Base-by-base conservation (phyloP, 2,888 invertebrate species). In the Aricia artaxerxes region DNA sequence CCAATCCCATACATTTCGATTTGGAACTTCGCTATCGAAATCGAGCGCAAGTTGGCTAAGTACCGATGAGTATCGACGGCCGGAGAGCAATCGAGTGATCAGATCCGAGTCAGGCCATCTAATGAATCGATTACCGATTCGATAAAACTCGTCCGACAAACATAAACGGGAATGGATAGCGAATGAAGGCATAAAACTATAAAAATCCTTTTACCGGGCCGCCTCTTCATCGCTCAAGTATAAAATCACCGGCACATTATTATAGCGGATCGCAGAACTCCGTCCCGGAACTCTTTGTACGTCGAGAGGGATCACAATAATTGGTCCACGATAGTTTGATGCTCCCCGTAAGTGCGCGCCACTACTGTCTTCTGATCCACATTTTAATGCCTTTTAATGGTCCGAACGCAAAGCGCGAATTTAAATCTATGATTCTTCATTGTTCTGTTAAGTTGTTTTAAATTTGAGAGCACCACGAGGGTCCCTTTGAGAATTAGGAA, bases 161-260 rank as follows among this genome's bases (percentile, higher is more conserved):
- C 82, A 81, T 64, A 79, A 79, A 75, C 79, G 61, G 75, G 61
- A 81, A 81, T 80, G 79, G 76, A 82, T 82, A 84, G 82, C 83
- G 83, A 85, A 84, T 84, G 82, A 85, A 85, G 84, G 85, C 83
- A 86, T 85, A 85, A 86, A 86, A 85, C 85, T 85, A 86, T 87
- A 86, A 85, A 86, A 86, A 85, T 82, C 85, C 87, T 86, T 87
- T 87, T 84, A 86, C 82, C 82, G 80, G 82, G 83, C 85, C 85
- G 86, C 83, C 82, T 81, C 84, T 82, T 83, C 85, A 84, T 84
- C 83, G 80, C 83, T 86, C 85, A 85, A 87, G 87, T 86, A 86
- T 84, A 85, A 87, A 87, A 87, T 86, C 84, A 84, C 84, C 85
- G 83, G 83, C 81, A 84, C 83, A 84, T 86, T 84, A 85, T 83